Base-by-base conservation (phyloP, 2,113 vertebrate species). In the Polypterus bichir region DNA sequence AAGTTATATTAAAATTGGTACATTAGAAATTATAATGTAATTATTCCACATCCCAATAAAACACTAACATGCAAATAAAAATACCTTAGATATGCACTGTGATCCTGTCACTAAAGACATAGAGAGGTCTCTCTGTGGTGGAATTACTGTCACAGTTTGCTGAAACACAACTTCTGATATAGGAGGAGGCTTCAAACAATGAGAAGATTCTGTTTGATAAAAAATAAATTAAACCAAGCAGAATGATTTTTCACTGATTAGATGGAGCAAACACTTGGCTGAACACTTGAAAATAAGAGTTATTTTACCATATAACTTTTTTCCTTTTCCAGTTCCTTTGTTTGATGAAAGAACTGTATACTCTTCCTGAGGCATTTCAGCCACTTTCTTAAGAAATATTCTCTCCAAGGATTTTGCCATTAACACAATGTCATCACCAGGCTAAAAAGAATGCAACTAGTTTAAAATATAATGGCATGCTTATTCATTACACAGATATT, bases 371-470 rank as follows among this genome's bases (percentile, higher is more conserved):
- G 92, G 92, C 91, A 98, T 94, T 59, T 92, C 73, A 27, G 86
- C 73, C 67, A 95, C 64, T 74, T 91, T 94, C 73, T 93, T 79
- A 65, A 83, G 69, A 70, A 95, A 98, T 5, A 89, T 58, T 68
- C 93, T 93, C 80, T 98, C 91, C 62, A 98, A 76, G 11, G 79
- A 80, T 83, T 93, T 83, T 1, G 91, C 94, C 95, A 97, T 97
- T 59, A 93, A 72, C 67, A 97, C 89, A 65, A 95, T 82, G 61
- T 96, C 93, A 78, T 97, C 90, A 64, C 80, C 86, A 58, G 94
- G 83, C 93, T 97, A 74, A 9, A 79, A 75, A 70, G 67, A 62
- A 27, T 27, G 27, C 27, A 27, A 27, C 27, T 27, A 27, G 27
- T 27, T 27, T 1, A 27, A 27, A 27, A 27, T 27, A 27, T 27